These are phyloP conservation scores for Conus betulinus DNA, from an alignment of 1,140 invertebrate species.

Conservation along the genomic window DNA sequence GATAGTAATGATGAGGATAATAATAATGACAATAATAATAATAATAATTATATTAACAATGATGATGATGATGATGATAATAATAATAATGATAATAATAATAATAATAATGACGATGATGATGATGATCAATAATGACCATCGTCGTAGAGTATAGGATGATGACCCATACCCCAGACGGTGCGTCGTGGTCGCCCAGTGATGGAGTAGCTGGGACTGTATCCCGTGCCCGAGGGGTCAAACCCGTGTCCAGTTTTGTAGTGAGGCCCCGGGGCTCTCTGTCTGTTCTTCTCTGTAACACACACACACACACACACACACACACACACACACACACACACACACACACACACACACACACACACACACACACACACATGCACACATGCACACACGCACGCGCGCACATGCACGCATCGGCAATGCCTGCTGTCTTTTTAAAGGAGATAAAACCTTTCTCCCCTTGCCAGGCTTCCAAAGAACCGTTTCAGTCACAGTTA, in stretches of 20 bases:
- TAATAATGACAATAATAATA: no score
- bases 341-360: background rate
- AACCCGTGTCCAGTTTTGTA: constrained; percentile 49
- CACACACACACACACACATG: background rate
- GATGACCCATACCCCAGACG: constrained; percentile 20
- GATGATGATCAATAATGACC: no score
- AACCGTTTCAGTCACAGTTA: no score
- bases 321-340: background rate
- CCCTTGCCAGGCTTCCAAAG: no score
- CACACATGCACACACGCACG: background rate
- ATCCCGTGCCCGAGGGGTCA: constrained; percentile 41
- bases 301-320: background rate
- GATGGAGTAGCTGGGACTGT: constrained; percentile 42
- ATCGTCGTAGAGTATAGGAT: no score
- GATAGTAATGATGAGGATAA: no score
- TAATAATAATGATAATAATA: no score
- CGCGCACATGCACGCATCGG: background rate
- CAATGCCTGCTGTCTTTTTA: no score
- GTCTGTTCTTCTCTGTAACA: constrained; percentile 37
- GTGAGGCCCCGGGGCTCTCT: constrained; percentile 42
- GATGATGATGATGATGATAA: no score
- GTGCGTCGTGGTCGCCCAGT: constrained; percentile 38
- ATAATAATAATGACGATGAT: no score
- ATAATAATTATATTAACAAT: no score
- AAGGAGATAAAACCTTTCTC: no score